phyloP scores from a whole-genome alignment of 2,888 invertebrate species.

The Tromatobia lineatoria region DNA sequence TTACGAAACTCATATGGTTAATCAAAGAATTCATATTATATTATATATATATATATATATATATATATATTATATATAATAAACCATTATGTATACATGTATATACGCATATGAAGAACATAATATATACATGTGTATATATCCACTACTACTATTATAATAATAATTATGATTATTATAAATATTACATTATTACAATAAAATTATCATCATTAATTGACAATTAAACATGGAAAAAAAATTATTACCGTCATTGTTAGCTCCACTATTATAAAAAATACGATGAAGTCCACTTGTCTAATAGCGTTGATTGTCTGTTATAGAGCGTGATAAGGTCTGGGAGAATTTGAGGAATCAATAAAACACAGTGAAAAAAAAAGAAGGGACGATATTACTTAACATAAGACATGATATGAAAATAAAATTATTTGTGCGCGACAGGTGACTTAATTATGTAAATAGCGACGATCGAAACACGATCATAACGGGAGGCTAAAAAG shows the following conservation, averaged over 20 bases:
- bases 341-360: constrained; percentile 64
- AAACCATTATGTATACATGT: constrained; percentile 67
- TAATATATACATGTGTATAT: constrained; percentile 72
- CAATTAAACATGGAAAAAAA: constrained; percentile 52
- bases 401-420: constrained; percentile 49
- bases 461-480: constrained; percentile 42
- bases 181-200: constrained; percentile 33
- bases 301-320: constrained; percentile 81
- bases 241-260: constrained; percentile 76
- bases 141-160: constrained; percentile 75
- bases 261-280: constrained; percentile 68
- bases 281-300: constrained; percentile 80
- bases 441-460: constrained; percentile 49
- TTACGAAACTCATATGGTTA: constrained; percentile 77
- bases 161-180: constrained; percentile 74
- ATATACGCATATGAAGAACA: constrained; percentile 63
- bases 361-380: constrained; percentile 55
- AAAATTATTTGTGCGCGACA: constrained; percentile 2
- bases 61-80: constrained; percentile 65
- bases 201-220: constrained; percentile 73
- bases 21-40: constrained; percentile 78
- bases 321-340: constrained; percentile 68
- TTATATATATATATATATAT: constrained; percentile 62
- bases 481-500: constrained; percentile 17
- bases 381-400: constrained; percentile 67